Base-by-base conservation (phyloP, 23 tunicate species). In the Ascidia mentula region DNA sequence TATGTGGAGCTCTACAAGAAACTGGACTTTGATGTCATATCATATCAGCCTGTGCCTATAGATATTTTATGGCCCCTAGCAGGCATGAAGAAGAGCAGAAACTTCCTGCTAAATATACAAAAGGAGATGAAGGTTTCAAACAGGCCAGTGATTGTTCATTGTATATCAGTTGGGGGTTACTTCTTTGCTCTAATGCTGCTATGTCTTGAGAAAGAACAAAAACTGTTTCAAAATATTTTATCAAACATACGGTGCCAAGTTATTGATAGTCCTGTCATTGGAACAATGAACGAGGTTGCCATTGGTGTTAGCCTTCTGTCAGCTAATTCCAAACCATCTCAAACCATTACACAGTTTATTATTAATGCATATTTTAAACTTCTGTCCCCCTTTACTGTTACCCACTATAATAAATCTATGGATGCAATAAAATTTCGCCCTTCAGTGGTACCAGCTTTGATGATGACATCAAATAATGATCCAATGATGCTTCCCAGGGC, bases 221-320 rank as follows among this genome's bases (percentile, higher is more conserved):
- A 84, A 26, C 28, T 17, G 17, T 88, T 76, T 80, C 37, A 69
- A 39, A 80, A 36, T 8, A 38, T 93, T 31, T 33, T 30, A 18
- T 38, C 53, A 31, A 81, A 80, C 53, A 84, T 93, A 46, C 32
- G 42, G 36, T 85, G 38, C 8, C 98, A 93, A 88, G 81, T 93
- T 34, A 37, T 83, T 6, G 98, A 93, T 40, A 93, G 98, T 40
- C 98, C 98, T 40, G 98, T 93, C 37, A 76, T 88, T 20, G 98
- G 98, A 38, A 88, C 89, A 1, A 60, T 88, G 12, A 75, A 84
- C 31, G 93, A 93, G 84, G 84, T 93, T 93, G 90, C 98, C 7
- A 42, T 69, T 93, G 98, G 93, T 0, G 93, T 93, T 34, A 69
- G 90, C n/a, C 80, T 79, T 17, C 78, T 80, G 77, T 17, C 72